Evolutionary conservation across 2,888 invertebrate genomes (phyloP), one percentile per base, ranked within the genome.

Genomic region (Myathropa florea): DNA sequence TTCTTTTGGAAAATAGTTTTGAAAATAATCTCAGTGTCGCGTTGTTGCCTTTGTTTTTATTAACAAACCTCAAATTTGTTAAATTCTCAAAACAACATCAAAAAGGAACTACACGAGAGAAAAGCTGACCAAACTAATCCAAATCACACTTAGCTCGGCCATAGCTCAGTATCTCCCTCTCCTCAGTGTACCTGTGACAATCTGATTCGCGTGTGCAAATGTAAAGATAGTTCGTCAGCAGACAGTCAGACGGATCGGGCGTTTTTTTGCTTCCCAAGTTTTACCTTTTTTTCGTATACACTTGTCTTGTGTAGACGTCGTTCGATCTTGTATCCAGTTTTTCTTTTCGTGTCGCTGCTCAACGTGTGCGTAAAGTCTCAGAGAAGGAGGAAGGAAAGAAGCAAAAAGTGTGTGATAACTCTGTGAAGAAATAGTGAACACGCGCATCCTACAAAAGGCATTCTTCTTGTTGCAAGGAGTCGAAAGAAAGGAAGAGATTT

Each of bases 141-240:
- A 76, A 36, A 59, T n/a, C 21, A 53, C 46, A 63, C 33, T 59
- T 28, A 57, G 55, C 18, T 65, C 65, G 46, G 33, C 33, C 33
- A 33, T 33, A 33, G 18, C 28, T 70, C 39, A 33, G 46, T 46
- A 46, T 33, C 23, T 28, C 39, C 24, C 33, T 24, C 57, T 23
- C 30, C 14, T 24, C 24, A 24, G 12, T 57, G 24, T 77, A 63
- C 70, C 61, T 71, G 71, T 33, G 63, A 59, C 64, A 71, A 65
- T 64, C 26, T 57, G 39, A 63, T 71, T 67, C 72, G 72, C 67
- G 80, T 80, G 72, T 80, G 72, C 72, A 80, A 65, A 72, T 60
- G 64, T 64, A 71, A 64, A 77, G n/a, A 67, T 33, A 2, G 26
- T 70, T 70, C 21, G n/a, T 70, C 63, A 78, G 70, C 79, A 46